A percentile compares a stretch with the other conserved stretches of the same genome.
phyloP scores from a whole-genome alignment of 2,888 invertebrate species.

The Sphecodes monilicornis region DNA sequence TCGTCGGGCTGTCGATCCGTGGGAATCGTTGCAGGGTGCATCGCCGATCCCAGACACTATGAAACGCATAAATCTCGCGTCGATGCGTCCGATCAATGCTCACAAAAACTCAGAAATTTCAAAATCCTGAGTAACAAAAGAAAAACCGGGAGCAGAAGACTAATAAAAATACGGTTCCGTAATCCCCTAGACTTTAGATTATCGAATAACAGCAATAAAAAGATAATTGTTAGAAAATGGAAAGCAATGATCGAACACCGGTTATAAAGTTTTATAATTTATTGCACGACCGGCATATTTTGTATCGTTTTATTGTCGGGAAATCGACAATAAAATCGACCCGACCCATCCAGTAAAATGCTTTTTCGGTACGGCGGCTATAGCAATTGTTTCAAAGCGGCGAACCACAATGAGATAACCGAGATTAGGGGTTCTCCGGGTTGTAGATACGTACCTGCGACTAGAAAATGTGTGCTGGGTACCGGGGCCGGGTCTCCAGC shows the following conservation, averaged over 20 bases:
- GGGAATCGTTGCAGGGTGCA: constrained; percentile 27
- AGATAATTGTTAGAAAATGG: constrained; percentile 49
- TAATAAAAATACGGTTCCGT: constrained; percentile 13
- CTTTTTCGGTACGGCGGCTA: too few relatives aligned
- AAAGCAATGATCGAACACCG: constrained; percentile 21
- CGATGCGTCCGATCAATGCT: constrained; percentile 25
- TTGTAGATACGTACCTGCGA: constrained; percentile 53
- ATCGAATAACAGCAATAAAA: constrained; percentile 33
- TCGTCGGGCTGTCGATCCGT: constrained; percentile 19
- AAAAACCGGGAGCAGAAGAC: not conserved
- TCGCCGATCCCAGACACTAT: not conserved
- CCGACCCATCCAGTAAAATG: not conserved
- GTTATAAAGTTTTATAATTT: constrained; percentile 41
- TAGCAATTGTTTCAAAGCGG: constrained; percentile 36
- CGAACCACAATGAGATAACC: constrained; percentile 60
- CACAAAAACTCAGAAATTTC: too few relatives aligned
- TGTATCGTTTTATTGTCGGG: not conserved
- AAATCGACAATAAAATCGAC: not conserved
- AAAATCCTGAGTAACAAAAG: not conserved
- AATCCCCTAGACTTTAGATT: not conserved
- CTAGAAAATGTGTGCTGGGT: constrained; percentile 14
- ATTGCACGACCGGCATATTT: not conserved
- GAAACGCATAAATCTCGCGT: constrained; percentile 14
- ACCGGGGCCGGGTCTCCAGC: constrained; percentile 27
- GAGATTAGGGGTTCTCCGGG: constrained; percentile 35